Percentiles rank a stretch among this genome's conserved stretches.
Evolutionary conservation across 2,888 invertebrate species (phyloP).

Genomic region (Agapostemon virescens): DNA sequence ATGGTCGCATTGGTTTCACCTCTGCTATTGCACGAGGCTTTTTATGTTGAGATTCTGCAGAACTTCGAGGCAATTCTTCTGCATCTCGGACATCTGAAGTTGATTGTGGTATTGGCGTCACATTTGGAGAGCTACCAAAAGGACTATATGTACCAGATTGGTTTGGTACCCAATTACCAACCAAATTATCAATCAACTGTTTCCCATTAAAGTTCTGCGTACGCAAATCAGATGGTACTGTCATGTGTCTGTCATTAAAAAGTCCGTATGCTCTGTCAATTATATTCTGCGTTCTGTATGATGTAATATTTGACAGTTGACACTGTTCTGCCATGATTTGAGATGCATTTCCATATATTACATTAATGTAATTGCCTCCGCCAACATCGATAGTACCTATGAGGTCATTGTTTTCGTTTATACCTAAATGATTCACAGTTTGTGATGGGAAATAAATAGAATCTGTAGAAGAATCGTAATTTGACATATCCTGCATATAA

Average conservation of each 20-base stretch:
- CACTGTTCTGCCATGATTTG: slow-evolving; percentile 77
- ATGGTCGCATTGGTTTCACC: slow-evolving; percentile 92
- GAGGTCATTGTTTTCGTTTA: slow-evolving; percentile 77
- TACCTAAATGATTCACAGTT: slow-evolving; percentile 75
- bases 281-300: slow-evolving; percentile 71
- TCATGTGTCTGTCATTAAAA: slow-evolving; percentile 74
- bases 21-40: slow-evolving; percentile 90
- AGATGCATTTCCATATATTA: slow-evolving; percentile 77
- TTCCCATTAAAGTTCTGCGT: slow-evolving; percentile 75
- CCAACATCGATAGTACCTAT: slow-evolving; percentile 79
- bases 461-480: slow-evolving; percentile 69
- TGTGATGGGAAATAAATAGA: slow-evolving; percentile 76
- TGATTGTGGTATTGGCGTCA: slow-evolving; percentile 73
- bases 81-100: slow-evolving; percentile 66
- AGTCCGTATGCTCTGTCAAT: slow-evolving; percentile 78
- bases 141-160: slow-evolving; percentile 88
- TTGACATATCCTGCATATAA: slow-evolving; percentile 72
- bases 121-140: slow-evolving; percentile 83
- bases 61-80: slow-evolving; percentile 72
- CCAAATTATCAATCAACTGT: slow-evolving; percentile 86
- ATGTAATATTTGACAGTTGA: slow-evolving; percentile 70
- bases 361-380: slow-evolving; percentile 80
- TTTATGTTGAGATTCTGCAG: slow-evolving; percentile 76
- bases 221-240: slow-evolving; percentile 67
- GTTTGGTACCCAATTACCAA: slow-evolving; percentile 88